These are phyloP conservation scores for Macrotrachela quadricornifera DNA, from an alignment of 1,140 invertebrate species.

Conservation along the genomic window DNA sequence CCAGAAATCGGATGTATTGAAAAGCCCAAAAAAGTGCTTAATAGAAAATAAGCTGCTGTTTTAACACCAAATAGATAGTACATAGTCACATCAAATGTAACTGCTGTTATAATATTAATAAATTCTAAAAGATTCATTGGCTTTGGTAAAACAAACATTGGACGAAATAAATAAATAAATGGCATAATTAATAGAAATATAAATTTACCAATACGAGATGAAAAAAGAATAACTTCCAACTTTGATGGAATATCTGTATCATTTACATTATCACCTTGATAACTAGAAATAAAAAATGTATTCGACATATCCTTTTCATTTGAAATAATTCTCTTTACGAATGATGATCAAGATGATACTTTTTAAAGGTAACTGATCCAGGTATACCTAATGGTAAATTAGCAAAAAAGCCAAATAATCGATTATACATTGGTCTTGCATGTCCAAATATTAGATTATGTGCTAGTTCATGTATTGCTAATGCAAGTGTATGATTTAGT, in stretches of 20 bases:
- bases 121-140: slow-evolving; percentile 50
- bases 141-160: slow-evolving; percentile 72
- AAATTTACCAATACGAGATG: slow-evolving; percentile 71
- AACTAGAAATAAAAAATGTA: slow-evolving; percentile 35
- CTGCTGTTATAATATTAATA: slow-evolving; percentile 62
- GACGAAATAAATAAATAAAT: slow-evolving; percentile 79
- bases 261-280: slow-evolving; percentile 76
- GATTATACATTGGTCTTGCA: slow-evolving; percentile 54
- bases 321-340: slow-evolving; percentile 10
- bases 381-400: slow-evolving; percentile 86
- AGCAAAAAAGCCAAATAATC: slow-evolving; percentile 71
- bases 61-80: slow-evolving; percentile 55
- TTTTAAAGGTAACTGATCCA: slow-evolving; percentile 83
- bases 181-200: slow-evolving; percentile 84
- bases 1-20: slow-evolving; percentile 90
- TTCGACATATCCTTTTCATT: too few species aligned
- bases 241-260: slow-evolving; percentile 88
- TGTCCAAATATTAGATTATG: slow-evolving; percentile 93
- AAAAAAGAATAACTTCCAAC: slow-evolving; percentile 79
- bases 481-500: slow-evolving; percentile 89
- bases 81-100: slow-evolving; percentile 57
- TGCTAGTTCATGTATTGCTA: slow-evolving; percentile 88
- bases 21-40: slow-evolving; percentile 74
- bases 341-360: slow-evolving; percentile 95
- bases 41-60: slow-evolving; percentile 56